Percentiles rank a stretch among this genome's conserved stretches.
Conservation (phyloP, 2,113 vertebrate genomes). For the Sylvicapra grimmia region DNA sequence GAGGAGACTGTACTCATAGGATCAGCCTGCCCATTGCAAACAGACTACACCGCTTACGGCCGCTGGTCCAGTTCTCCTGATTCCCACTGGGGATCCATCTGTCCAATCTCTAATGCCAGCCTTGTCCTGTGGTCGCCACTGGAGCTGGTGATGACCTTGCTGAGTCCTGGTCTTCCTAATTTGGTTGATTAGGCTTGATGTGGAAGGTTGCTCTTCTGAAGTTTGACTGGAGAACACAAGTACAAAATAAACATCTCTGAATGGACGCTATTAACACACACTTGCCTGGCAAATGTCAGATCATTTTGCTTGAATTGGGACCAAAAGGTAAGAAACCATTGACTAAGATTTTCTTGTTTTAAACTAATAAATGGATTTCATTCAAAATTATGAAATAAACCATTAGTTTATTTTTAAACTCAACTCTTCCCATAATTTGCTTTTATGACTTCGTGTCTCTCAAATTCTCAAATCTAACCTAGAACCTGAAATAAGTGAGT, state of each 20-base stretch:
- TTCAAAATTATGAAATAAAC: neutral
- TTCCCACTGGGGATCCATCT: neutral
- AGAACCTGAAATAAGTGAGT: neutral
- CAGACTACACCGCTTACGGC: neutral
- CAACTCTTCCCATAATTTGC: neutral
- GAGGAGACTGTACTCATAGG: neutral
- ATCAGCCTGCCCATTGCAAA: neutral
- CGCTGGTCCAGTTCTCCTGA: neutral
- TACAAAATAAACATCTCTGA: neutral
- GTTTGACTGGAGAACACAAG: neutral
- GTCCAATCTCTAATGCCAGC: neutral
- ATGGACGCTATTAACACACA: neutral
- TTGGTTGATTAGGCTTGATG: neutral
- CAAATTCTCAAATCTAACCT: neutral
- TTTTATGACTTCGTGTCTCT: neutral
- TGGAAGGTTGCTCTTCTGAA: neutral
- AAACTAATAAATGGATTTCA: neutral
- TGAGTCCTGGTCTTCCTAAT: neutral
- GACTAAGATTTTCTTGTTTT: neutral
- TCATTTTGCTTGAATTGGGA: neutral
- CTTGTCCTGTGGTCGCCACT: neutral
- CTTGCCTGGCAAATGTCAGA: neutral
- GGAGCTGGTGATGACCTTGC: neutral
- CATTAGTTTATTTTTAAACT: neutral
- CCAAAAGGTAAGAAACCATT: neutral